Conservation (phyloP, 1,140 invertebrate species). For the Notospermus geniculatus region DNA sequence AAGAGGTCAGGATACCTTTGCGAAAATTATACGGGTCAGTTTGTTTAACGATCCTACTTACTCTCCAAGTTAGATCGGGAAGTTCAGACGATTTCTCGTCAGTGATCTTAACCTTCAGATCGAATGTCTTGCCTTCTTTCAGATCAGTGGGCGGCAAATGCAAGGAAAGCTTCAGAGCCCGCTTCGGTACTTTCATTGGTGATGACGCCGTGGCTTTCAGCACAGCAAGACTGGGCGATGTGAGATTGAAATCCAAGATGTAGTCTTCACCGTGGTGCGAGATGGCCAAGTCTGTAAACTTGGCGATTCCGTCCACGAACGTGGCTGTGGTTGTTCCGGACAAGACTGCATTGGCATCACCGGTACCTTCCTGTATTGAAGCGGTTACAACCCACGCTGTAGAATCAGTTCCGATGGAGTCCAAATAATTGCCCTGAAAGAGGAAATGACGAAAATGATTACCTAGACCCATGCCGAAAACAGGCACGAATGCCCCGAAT, state of each 20-base stretch:
- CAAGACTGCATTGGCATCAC: background rate
- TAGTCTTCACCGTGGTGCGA: background rate
- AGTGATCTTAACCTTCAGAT: background rate
- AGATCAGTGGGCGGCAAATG: background rate
- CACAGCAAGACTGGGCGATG: background rate
- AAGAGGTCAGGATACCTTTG: too few relatives aligned
- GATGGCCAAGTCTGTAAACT: conserved; percentile 5
- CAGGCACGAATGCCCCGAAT: too few relatives aligned
- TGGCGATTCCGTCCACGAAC: conserved; percentile 1
- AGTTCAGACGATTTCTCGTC: background rate
- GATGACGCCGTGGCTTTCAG: background rate
- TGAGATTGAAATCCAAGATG: background rate
- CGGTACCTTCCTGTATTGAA: background rate
- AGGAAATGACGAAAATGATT: too few relatives aligned
- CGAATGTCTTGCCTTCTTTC: background rate
- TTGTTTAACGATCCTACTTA: too few relatives aligned
- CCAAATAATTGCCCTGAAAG: too few relatives aligned
- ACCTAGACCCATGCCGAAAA: too few relatives aligned
- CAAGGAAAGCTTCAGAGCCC: background rate
- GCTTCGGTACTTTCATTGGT: background rate
- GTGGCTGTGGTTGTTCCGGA: background rate
- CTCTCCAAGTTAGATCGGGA: background rate
- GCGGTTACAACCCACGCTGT: background rate
- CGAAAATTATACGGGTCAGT: too few relatives aligned
- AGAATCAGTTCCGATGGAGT: background rate